Percentiles rank a stretch among this genome's conserved stretches.
phyloP scores from a whole-genome alignment of 2,888 invertebrate genomes.

The Pyrrhosoma nymphula region DNA sequence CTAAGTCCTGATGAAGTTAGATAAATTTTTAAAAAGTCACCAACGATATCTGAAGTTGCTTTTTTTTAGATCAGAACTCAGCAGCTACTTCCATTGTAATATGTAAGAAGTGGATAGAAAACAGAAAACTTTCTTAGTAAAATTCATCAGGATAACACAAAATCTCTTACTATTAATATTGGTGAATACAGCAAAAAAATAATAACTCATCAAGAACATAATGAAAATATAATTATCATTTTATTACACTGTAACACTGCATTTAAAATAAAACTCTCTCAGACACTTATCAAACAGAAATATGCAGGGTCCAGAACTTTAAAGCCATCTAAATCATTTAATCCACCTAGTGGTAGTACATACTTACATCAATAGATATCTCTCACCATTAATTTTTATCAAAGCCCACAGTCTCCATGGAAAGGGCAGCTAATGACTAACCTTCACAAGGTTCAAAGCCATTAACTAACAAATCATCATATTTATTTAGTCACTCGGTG shows the following conservation, averaged over 20 bases:
- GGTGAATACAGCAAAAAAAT: no score
- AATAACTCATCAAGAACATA: background rate
- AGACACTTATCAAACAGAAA: background rate
- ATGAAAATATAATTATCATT: conserved; percentile 14
- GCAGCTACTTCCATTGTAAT: no score
- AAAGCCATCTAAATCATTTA: background rate
- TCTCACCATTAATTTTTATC: conserved; percentile 1
- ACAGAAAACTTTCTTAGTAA: no score
- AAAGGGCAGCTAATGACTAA: background rate
- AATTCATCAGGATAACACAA: no score
- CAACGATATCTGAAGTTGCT: no score
- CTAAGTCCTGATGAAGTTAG: no score
- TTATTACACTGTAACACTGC: background rate
- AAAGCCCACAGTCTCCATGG: background rate
- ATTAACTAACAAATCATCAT: background rate
- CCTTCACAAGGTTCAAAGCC: background rate
- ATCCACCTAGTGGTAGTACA: background rate
- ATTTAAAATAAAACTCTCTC: background rate
- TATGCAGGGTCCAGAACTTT: background rate
- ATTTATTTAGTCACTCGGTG: background rate
- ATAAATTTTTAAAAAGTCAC: no score
- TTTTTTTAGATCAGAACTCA: no score
- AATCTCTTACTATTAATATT: no score
- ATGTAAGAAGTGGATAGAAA: no score
- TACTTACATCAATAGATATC: background rate